These are phyloP conservation scores for Emesis furor DNA, from an alignment of 2,888 invertebrate species.

Conservation along the genomic window DNA sequence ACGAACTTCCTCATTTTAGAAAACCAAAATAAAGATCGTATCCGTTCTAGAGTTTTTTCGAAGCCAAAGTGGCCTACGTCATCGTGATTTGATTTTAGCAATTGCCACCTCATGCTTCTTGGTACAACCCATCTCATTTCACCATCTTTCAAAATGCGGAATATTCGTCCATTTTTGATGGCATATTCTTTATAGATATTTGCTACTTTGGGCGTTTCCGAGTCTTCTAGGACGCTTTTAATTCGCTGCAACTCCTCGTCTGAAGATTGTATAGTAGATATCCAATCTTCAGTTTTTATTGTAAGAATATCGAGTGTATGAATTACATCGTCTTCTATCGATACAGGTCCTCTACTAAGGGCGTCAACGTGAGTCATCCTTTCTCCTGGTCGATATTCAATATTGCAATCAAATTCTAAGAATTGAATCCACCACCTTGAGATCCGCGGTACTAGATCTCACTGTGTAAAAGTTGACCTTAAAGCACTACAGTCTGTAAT, in stretches of 20 bases:
- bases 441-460: neutral
- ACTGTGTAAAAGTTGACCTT: neutral
- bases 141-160: slow-evolving; percentile 43
- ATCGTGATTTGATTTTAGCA: slow-evolving; percentile 70
- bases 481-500: slow-evolving; percentile 9
- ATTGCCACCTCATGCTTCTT: slow-evolving; percentile 70
- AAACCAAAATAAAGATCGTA: slow-evolving; percentile 64
- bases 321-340: neutral
- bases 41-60: slow-evolving; percentile 68
- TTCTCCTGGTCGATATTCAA: slow-evolving; percentile 34
- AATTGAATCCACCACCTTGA: slow-evolving; percentile 28
- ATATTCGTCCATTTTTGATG: slow-evolving; percentile 59
- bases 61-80: slow-evolving; percentile 71
- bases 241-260: slow-evolving; percentile 14
- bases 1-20: slow-evolving; percentile 60
- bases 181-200: slow-evolving; percentile 49
- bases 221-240: slow-evolving; percentile 16
- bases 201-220: slow-evolving; percentile 6
- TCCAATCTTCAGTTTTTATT: slow-evolving; percentile 17
- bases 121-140: slow-evolving; percentile 71
- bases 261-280: slow-evolving; percentile 18
- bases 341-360: slow-evolving; percentile 31
- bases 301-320: neutral
- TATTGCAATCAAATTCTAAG: slow-evolving; percentile 46
- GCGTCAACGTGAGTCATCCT: slow-evolving; percentile 47